A percentile compares a stretch with the other conserved stretches of the same genome.
These are phyloP conservation scores for Caiman crocodilus DNA, from an alignment of 2,797 vertebrate genomes.

Conservation along the genomic window DNA sequence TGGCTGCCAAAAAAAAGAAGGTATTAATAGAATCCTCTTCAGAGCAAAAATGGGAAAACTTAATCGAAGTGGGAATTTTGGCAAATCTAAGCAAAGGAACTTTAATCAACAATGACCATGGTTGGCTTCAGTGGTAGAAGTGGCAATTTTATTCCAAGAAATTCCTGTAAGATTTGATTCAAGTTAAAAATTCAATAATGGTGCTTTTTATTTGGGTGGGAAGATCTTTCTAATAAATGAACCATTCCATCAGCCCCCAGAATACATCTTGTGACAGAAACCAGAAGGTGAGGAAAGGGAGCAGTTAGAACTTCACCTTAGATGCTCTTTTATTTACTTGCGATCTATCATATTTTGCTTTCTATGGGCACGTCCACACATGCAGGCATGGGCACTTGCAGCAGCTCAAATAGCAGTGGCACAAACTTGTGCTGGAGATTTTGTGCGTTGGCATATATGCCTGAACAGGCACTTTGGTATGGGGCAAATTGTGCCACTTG, in stretches of 20 bases:
- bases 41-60: neutral
- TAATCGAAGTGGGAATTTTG: neutral
- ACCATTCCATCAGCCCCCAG: neutral
- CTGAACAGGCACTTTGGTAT: too few relatives aligned
- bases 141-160: neutral
- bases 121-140: constrained; percentile 41
- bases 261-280: neutral
- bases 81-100: neutral
- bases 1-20: constrained; percentile 20
- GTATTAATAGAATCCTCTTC: constrained; percentile 16
- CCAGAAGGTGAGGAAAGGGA: neutral
- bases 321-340: neutral
- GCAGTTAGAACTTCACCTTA: neutral
- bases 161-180: neutral
- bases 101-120: neutral
- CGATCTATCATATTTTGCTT: too few relatives aligned
- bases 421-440: too few relatives aligned
- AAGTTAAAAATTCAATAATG: neutral
- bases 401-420: too few relatives aligned
- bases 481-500: too few relatives aligned
- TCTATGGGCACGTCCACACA: too few relatives aligned
- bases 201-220: neutral
- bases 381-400: too few relatives aligned
- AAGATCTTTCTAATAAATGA: neutral
- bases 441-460: too few relatives aligned